phyloP scores from a whole-genome alignment of 1,140 invertebrate species.

The Cydia amplana region DNA sequence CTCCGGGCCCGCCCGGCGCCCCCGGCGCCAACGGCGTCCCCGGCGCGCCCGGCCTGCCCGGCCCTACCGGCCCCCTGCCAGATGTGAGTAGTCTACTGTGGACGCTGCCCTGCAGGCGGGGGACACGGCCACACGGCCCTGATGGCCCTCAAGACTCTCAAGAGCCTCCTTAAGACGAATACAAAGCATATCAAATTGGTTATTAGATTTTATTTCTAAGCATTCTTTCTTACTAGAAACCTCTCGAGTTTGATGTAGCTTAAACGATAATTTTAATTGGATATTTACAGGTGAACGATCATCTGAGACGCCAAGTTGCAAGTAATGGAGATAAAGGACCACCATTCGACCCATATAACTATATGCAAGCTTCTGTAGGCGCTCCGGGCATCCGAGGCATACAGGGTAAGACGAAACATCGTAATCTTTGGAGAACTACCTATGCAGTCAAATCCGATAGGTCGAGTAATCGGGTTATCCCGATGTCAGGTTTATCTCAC shows the following conservation, averaged over 20 bases:
- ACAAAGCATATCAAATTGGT: too few relatives aligned
- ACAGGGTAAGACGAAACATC: constrained; percentile 75
- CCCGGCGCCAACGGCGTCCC: constrained; percentile 85
- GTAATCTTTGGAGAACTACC: background rate
- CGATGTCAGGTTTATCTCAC: too few relatives aligned
- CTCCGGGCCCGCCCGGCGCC: constrained; percentile 81
- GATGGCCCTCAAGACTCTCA: too few relatives aligned
- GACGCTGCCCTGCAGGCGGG: too few relatives aligned
- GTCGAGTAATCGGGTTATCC: too few relatives aligned
- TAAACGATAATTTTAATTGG: too few relatives aligned
- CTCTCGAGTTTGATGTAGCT: too few relatives aligned
- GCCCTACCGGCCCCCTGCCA: constrained; percentile 85
- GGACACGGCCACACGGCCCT: too few relatives aligned
- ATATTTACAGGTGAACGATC: constrained; percentile 60
- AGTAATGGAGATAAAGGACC: constrained; percentile 89
- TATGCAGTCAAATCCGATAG: too few relatives aligned
- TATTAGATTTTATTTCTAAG: too few relatives aligned
- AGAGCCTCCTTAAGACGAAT: too few relatives aligned
- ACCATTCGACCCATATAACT: constrained; percentile 84
- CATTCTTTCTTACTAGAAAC: too few relatives aligned
- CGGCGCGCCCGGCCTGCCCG: constrained; percentile 85
- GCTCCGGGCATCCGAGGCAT: constrained; percentile 86
- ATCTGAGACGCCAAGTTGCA: constrained; percentile 71
- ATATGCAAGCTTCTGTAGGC: constrained; percentile 88
- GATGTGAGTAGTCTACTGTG: constrained; percentile 81